A percentile compares a stretch with the other conserved stretches of the same genome.
These are phyloP conservation scores for Parnassius glacialis DNA, from an alignment of 2,888 invertebrate species.

Conservation along the genomic window DNA sequence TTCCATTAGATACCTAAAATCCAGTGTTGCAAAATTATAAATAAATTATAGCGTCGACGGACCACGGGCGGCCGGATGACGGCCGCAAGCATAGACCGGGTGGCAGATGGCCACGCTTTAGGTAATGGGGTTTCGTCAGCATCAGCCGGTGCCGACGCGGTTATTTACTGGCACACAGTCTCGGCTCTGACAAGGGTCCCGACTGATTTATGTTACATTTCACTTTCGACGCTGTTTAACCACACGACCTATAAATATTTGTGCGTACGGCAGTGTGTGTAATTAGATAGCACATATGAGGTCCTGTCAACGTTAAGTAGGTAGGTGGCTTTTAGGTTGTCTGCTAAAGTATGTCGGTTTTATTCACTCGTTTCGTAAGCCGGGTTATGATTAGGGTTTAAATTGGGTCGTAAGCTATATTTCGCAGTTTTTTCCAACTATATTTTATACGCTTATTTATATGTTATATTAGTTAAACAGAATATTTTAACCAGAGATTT, in stretches of 20 bases:
- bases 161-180: constrained; percentile 55
- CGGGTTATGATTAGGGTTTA: neutral
- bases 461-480: too few species aligned
- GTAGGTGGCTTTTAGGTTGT: neutral
- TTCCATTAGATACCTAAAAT: too few species aligned
- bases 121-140: constrained; percentile 47
- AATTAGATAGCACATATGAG: constrained; percentile 13
- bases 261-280: constrained; percentile 21
- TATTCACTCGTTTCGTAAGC: neutral
- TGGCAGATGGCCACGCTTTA: constrained; percentile 31
- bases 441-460: neutral
- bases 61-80: constrained; percentile 19
- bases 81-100: constrained; percentile 18
- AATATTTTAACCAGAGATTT: too few species aligned
- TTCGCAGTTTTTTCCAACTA: neutral
- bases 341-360: neutral
- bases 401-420: neutral
- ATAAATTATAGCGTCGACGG: constrained; percentile 28
- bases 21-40: constrained; percentile 20
- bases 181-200: constrained; percentile 62
- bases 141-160: constrained; percentile 49
- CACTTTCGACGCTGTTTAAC: constrained; percentile 60
- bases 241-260: constrained; percentile 38
- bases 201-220: constrained; percentile 72
- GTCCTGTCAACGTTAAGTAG: neutral